phyloP scores from a whole-genome alignment of 2,797 vertebrate species.

The Diplodus sargus region DNA sequence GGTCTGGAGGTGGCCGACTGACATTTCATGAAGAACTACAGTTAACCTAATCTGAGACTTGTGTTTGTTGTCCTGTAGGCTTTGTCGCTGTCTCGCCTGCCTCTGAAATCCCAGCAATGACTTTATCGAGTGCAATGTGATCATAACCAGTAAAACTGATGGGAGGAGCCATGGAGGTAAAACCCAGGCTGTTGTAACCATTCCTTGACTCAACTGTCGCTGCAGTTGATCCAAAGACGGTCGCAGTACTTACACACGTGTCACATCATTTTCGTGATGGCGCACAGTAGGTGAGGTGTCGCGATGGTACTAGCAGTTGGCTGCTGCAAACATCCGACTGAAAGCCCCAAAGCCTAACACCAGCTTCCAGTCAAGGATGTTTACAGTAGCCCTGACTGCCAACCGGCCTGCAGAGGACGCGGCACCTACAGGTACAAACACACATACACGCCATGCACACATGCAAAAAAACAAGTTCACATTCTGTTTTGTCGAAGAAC shows the following conservation, averaged over 20 bases:
- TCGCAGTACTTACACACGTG: constrained; percentile 8
- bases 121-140: neutral
- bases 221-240: too few relatives aligned
- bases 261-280: too few relatives aligned
- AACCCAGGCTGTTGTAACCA: neutral
- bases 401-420: constrained; percentile 65
- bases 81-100: neutral
- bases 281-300: neutral
- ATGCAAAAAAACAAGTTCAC: neutral
- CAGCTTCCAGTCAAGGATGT: constrained; percentile 99
- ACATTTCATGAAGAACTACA: too few relatives aligned
- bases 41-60: neutral
- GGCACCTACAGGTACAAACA: constrained; percentile 32
- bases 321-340: constrained; percentile 99
- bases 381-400: constrained; percentile 98
- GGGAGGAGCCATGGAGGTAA: neutral
- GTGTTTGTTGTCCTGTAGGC: neutral
- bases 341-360: constrained; percentile 93
- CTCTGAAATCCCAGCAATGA: neutral
- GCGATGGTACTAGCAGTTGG: constrained; percentile 92
- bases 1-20: too few relatives aligned
- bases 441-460: neutral
- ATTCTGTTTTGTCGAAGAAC: neutral
- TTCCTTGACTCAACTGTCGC: neutral
- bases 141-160: too few relatives aligned